Evolutionary conservation across 2,113 vertebrate species (phyloP), one percentile per base, ranked within the genome.

Genomic region (Colinus virginianus): DNA sequence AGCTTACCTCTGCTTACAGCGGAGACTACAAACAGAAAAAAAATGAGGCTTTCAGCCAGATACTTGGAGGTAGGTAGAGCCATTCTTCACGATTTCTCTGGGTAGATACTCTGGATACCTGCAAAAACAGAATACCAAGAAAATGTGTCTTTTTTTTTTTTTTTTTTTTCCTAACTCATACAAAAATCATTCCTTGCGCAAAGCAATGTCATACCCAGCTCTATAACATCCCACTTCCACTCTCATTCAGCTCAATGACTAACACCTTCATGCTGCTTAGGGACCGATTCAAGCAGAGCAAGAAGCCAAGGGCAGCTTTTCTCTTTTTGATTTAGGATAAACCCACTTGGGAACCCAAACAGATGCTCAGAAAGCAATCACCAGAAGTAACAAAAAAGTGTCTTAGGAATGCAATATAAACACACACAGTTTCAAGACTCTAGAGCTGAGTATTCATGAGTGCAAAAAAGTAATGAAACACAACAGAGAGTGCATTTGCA

Each of bases 261-360:
- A 42, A 78, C 9, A 81, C 28, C 28, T 77, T 82, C 63, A 9
- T 1, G 4, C 26, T 3, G 6, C 38, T 85, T 59, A 2, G 5
- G 43, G 36, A 94, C 13, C 34, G 68, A 45, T 28, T 43, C 1
- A 2, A 86, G 36, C 30, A 71, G 63, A 87, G 51, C 17, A 18
- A 84, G 58, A 68, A 72, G 61, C 64, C 62, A 36, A 2, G 25
- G 74, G 69, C 23, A 78, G 61, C 69, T 93, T 63, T 79, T 88
- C 69, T 71, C 30, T 78, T 88, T 90, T 93, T 87, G 71, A 71
- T 77, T 92, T 89, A 28, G 82, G 87, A 87, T 93, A 91, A 95
- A 94, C 62, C 78, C 64, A 72, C 63, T 87, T 46, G 17, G 77
- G 64, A 91, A 88, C 90, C 59, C 88, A 91, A 92, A 93, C 8